These are phyloP conservation scores for Arremon aurantiirostris DNA, from an alignment of 2,797 vertebrate species.

Conservation along the genomic window DNA sequence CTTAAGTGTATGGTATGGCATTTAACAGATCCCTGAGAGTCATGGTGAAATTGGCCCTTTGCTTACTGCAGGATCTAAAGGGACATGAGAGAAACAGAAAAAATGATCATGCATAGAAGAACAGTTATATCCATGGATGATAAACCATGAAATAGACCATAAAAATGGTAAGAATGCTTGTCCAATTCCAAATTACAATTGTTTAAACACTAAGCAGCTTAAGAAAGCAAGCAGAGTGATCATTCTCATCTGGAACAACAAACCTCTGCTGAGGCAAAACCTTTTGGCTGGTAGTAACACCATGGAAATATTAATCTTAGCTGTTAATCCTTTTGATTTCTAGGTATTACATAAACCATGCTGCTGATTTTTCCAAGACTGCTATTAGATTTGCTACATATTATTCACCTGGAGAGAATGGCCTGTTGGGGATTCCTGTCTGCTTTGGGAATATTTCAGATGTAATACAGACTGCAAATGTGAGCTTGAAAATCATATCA, in stretches of 20 bases:
- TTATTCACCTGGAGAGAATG: background rate
- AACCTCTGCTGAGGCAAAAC: background rate
- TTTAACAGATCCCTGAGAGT: background rate
- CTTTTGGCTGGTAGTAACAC: background rate
- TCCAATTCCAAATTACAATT: background rate
- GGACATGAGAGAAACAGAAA: background rate
- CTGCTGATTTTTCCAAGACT: background rate
- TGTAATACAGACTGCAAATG: conserved; percentile 6
- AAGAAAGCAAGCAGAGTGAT: background rate
- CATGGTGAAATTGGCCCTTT: background rate
- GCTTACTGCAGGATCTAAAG: background rate
- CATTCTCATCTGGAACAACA: background rate
- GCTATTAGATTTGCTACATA: background rate
- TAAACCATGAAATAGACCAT: background rate
- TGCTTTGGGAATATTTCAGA: conserved; percentile 15
- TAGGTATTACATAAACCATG: background rate
- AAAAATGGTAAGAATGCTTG: background rate
- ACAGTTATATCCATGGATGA: background rate
- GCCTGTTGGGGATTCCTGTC: conserved; percentile 9
- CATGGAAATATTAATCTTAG: background rate
- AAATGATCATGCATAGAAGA: background rate
- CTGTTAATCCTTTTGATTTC: background rate
- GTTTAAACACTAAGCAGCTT: background rate
- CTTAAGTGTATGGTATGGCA: background rate
- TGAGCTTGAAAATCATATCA: conserved; percentile 22